phyloP scores from a whole-genome alignment of 2,888 invertebrate genomes.

The Drepana falcataria region DNA sequence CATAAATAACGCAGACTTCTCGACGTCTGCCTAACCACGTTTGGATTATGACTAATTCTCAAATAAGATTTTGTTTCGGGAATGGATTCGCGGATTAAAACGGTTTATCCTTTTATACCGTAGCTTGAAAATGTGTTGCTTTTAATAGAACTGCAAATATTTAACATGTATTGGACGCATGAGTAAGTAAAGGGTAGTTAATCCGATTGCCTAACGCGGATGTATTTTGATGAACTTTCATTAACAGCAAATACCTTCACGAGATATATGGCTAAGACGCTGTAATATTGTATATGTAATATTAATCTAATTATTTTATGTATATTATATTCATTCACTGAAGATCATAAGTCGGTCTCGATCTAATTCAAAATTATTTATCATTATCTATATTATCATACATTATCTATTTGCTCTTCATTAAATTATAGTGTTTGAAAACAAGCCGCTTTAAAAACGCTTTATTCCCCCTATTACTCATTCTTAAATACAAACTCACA shows the following conservation, averaged over 20 bases:
- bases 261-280: not conserved
- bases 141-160: not conserved
- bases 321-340: no score
- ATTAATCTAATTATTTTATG: no score
- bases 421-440: no score
- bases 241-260: not conserved
- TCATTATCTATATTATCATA: no score
- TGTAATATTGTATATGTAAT: not conserved
- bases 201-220: not conserved
- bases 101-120: slow-evolving; percentile 9
- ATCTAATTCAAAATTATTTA: no score
- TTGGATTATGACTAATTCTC: slow-evolving; percentile 43
- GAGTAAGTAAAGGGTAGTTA: not conserved
- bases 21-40: slow-evolving; percentile 38
- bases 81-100: slow-evolving; percentile 25
- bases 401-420: no score
- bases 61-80: slow-evolving; percentile 35
- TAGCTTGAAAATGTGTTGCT: slow-evolving; percentile 1
- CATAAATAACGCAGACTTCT: slow-evolving; percentile 49
- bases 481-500: not conserved
- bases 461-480: no score
- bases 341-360: no score
- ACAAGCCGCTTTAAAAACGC: no score
- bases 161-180: not conserved
- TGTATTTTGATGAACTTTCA: not conserved